Conservation (phyloP, 2,888 invertebrate species). For the Hydropsyche betteni region DNA sequence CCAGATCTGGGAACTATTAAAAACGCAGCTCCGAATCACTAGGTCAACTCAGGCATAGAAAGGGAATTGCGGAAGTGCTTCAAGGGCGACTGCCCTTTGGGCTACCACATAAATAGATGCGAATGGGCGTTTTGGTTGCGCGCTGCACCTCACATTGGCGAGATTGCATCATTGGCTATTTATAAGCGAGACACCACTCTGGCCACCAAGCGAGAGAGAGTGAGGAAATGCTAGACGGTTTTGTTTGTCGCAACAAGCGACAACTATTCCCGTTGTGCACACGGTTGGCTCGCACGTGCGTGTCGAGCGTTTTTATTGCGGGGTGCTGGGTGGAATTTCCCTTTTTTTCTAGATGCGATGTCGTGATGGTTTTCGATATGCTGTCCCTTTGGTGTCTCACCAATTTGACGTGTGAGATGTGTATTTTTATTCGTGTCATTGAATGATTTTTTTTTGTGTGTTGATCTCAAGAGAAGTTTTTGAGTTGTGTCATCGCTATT, state of each 20-base stretch:
- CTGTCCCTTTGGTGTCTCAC: no score
- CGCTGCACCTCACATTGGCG: conserved; percentile 19
- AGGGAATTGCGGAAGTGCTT: background rate
- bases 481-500: no score
- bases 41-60: no score
- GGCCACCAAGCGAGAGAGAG: conserved; percentile 22
- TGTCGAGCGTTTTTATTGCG: conserved; percentile 13
- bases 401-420: no score
- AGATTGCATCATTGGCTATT: conserved; percentile 38
- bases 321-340: background rate
- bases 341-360: no score
- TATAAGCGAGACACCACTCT: conserved; percentile 14
- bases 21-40: no score
- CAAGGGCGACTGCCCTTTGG: conserved; percentile 33
- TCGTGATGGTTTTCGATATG: no score
- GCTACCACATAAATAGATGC: conserved; percentile 19
- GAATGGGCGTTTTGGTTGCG: conserved; percentile 31
- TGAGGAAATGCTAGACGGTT: conserved; percentile 34
- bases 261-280: conserved; percentile 34
- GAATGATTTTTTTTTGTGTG: no score
- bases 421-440: no score
- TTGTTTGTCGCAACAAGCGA: conserved; percentile 26
- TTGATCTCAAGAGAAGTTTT: no score
- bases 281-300: conserved; percentile 15
- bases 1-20: no score